Conservation (phyloP, 2,888 invertebrate genomes). For the Oxytorus armatus region DNA sequence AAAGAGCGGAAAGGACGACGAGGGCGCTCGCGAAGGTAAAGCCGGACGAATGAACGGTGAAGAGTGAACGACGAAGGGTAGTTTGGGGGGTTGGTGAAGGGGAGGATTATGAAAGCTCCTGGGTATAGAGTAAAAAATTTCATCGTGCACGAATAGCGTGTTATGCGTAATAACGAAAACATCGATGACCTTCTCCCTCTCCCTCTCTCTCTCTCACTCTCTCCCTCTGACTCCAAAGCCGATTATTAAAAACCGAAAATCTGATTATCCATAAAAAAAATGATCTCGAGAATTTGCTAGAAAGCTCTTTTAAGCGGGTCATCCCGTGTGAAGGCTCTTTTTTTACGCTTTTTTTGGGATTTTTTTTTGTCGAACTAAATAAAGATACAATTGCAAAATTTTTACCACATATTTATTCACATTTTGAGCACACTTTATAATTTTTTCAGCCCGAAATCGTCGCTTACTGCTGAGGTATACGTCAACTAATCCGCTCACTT, state of each 20-base stretch:
- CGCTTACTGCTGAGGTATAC: too few relatives aligned
- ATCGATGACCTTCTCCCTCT: too few relatives aligned
- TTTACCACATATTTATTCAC: too few relatives aligned
- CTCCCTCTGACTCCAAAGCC: background rate
- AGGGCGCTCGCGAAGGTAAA: constrained; percentile 30
- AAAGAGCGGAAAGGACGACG: constrained; percentile 55
- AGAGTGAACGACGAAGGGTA: constrained; percentile 16
- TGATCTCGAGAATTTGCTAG: background rate
- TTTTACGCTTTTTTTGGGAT: too few relatives aligned
- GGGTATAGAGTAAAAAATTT: constrained; percentile 33
- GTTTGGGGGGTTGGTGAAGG: background rate
- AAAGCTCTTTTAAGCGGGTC: background rate
- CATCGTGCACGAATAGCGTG: constrained; percentile 40
- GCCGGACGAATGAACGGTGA: constrained; percentile 54
- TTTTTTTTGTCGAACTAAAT: too few relatives aligned
- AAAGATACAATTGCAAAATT: too few relatives aligned
- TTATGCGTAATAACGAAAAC: constrained; percentile 48
- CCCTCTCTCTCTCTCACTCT: constrained; percentile 2
- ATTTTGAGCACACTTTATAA: too few relatives aligned
- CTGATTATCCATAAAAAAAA: too few relatives aligned
- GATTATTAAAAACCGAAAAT: background rate
- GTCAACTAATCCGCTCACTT: too few relatives aligned
- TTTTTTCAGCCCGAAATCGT: too few relatives aligned
- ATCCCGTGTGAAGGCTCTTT: too few relatives aligned
- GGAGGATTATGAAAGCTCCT: constrained; percentile 21